A percentile compares a stretch with the other conserved stretches of the same genome.
phyloP scores from a whole-genome alignment of 1,140 invertebrate genomes.

The Drosophila guanche region DNA sequence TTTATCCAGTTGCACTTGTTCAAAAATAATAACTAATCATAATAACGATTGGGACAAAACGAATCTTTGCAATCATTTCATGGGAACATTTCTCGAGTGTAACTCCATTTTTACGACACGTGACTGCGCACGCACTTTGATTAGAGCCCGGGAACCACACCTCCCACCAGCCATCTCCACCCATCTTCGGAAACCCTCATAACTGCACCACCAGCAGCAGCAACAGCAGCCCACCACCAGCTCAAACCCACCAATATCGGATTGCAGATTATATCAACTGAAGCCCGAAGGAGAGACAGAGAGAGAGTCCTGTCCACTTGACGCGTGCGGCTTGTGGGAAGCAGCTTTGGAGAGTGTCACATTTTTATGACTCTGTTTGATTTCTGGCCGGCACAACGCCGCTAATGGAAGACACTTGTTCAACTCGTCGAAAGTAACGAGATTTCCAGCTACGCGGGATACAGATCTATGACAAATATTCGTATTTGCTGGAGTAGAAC shows the following conservation, averaged over 20 bases:
- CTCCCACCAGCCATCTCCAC: constrained; percentile 15
- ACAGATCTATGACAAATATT: constrained; percentile 14
- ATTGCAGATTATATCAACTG: constrained; percentile 45
- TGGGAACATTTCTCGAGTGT: constrained; percentile 52
- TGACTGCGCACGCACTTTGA: constrained; percentile 71
- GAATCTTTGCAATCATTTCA: constrained; percentile 67
- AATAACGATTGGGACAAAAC: constrained; percentile 57
- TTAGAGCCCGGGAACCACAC: constrained; percentile 36
- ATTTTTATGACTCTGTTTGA: constrained; percentile 82
- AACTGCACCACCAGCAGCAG: constrained; percentile 30
- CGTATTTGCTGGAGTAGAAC: constrained; percentile 27
- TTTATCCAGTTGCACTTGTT: constrained; percentile 54
- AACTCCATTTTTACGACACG: constrained; percentile 57
- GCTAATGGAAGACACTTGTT: constrained; percentile 77
- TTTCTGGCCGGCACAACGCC: constrained; percentile 65
- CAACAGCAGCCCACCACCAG: constrained; percentile 18
- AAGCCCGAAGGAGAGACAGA: constrained; percentile 4
- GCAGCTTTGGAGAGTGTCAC: constrained; percentile 68
- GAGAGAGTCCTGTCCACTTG: constrained; percentile 34
- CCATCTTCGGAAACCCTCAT: constrained; percentile 30
- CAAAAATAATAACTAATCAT: constrained; percentile 76
- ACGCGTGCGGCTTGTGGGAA: constrained; percentile 71
- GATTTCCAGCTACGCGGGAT: constrained; percentile 43
- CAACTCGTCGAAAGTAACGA: constrained; percentile 58
- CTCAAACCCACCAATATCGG: constrained; percentile 64